Evolutionary conservation across 2,888 invertebrate species (phyloP).

Genomic region (Trachelus tabidus): DNA sequence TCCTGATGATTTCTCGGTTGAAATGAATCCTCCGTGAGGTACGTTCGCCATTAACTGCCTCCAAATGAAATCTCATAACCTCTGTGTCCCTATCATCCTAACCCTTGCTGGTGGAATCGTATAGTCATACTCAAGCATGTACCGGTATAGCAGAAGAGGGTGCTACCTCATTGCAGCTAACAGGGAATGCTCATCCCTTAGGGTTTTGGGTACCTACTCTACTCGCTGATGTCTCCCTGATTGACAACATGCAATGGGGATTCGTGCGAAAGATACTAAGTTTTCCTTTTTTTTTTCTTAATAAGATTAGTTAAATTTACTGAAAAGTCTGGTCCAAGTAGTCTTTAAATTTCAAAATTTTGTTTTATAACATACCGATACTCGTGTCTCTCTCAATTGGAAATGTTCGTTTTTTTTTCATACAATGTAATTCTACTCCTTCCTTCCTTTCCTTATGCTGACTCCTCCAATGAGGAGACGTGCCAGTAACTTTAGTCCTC

Average conservation of each 20-base stretch:
- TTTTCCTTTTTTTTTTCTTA: background rate
- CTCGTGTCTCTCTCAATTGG: too few relatives aligned
- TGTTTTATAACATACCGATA: too few relatives aligned
- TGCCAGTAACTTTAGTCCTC: too few relatives aligned
- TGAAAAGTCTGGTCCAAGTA: background rate
- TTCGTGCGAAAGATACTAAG: background rate
- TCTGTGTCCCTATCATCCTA: background rate
- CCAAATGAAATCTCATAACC: conserved; percentile 34
- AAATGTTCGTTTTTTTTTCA: background rate
- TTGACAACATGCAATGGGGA: conserved; percentile 39
- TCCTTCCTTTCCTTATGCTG: too few relatives aligned
- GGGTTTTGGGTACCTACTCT: background rate
- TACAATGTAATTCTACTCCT: background rate
- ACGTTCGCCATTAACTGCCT: background rate
- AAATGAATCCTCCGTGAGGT: conserved; percentile 1
- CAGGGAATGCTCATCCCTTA: background rate
- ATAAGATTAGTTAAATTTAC: background rate
- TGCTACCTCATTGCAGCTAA: background rate
- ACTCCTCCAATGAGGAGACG: too few relatives aligned
- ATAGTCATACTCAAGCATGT: background rate
- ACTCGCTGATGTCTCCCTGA: conserved; percentile 47
- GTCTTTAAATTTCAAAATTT: background rate
- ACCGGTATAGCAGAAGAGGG: background rate
- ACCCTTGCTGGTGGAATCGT: background rate
- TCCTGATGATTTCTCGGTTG: background rate